Conservation (phyloP, 2,888 invertebrate genomes). For the Muscina levida region DNA sequence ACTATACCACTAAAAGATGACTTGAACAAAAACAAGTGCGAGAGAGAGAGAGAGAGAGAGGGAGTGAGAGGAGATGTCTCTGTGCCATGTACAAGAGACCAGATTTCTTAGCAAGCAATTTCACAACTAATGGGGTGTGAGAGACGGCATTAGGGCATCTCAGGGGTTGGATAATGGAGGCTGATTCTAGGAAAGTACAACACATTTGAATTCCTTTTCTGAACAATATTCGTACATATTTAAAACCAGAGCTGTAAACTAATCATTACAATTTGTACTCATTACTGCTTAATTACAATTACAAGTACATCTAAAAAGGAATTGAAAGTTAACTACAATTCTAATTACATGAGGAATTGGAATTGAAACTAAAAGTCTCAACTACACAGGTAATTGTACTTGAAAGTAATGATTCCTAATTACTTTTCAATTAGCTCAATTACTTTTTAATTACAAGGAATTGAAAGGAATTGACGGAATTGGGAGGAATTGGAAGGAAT, state of each 20-base stretch:
- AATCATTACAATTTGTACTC: no score
- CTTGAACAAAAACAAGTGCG: background rate
- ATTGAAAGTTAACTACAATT: no score
- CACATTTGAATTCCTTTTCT: conserved; percentile 22
- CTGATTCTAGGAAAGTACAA: conserved; percentile 30
- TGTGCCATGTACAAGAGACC: background rate
- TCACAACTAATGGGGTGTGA: background rate
- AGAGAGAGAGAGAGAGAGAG: no score
- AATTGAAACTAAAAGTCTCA: no score
- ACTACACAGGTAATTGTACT: no score
- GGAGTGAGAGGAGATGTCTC: background rate
- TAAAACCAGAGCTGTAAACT: no score
- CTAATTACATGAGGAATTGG: no score
- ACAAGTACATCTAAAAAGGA: background rate
- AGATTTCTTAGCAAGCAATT: conserved; percentile 11
- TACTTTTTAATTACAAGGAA: no score
- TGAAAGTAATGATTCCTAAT: no score
- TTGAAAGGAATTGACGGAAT: no score
- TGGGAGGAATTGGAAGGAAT: no score
- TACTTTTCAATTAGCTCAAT: no score
- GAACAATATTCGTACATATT: conserved; percentile 36
- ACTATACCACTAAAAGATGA: conserved; percentile 28
- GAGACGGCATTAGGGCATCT: background rate
- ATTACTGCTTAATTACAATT: background rate
- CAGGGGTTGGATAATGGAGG: background rate